phyloP scores from a whole-genome alignment of 2,113 vertebrate species.

The Microcebus lehilahytsara region DNA sequence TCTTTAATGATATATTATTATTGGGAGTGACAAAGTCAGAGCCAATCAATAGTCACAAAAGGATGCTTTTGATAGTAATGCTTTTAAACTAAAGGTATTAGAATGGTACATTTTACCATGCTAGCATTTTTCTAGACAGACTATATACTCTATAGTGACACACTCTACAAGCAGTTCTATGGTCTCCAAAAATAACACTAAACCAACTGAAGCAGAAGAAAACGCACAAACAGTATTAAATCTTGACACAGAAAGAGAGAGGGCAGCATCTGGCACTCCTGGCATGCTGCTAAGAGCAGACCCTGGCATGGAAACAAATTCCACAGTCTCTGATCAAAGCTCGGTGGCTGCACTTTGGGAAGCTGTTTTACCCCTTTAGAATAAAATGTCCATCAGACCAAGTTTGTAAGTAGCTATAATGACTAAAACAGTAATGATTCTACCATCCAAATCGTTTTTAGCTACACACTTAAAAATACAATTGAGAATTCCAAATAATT shows the following conservation, averaged over 20 bases:
- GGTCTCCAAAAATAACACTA: neutral
- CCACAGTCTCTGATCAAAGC: neutral
- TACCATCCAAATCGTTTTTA: neutral
- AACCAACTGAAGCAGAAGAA: neutral
- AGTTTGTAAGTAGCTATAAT: neutral
- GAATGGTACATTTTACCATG: neutral
- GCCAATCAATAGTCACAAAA: neutral
- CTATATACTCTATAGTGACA: neutral
- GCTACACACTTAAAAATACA: neutral
- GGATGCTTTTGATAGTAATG: neutral
- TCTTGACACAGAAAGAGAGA: neutral
- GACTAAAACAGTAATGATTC: neutral
- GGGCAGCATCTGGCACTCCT: slow-evolving; percentile 26
- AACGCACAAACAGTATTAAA: neutral
- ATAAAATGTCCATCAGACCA: neutral
- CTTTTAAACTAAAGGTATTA: neutral
- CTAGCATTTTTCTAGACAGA: neutral
- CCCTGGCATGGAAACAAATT: neutral
- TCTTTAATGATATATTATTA: neutral
- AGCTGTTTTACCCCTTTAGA: neutral
- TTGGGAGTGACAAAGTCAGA: slow-evolving; percentile 7
- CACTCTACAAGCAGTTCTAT: neutral
- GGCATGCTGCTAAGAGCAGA: neutral
- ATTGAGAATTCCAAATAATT: neutral
- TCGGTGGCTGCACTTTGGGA: neutral